Percentiles rank a stretch among this genome's conserved stretches.
phyloP scores from a whole-genome alignment of 2,888 invertebrate genomes.

The Neoitamus cyanurus region DNA sequence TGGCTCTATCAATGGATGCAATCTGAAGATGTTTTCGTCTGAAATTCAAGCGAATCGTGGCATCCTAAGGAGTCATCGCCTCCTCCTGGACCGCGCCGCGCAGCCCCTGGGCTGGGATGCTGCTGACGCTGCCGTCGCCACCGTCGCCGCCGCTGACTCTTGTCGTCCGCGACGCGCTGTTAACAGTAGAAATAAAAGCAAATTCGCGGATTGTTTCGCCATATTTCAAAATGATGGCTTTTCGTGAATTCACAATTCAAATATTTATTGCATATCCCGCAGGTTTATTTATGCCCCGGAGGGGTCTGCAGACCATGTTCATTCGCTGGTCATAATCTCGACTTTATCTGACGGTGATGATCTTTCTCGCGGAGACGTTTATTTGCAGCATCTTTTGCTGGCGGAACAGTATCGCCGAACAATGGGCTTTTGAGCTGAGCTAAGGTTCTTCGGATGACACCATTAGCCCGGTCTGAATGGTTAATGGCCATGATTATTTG shows the following conservation, averaged over 20 bases:
- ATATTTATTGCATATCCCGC: conserved; percentile 45
- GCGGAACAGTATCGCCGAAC: background rate
- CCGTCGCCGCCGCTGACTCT: background rate
- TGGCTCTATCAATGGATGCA: conserved; percentile 34
- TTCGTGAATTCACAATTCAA: conserved; percentile 46
- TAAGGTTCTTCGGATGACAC: background rate
- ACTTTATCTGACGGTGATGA: conserved; percentile 11
- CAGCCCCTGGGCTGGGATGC: background rate
- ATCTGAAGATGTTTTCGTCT: conserved; percentile 32
- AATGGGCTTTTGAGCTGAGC: background rate
- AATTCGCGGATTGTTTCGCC: conserved; percentile 39
- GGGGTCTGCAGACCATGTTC: background rate
- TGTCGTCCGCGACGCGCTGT: conserved; percentile 8
- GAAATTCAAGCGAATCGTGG: conserved; percentile 28
- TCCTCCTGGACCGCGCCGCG: background rate
- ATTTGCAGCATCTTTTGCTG: background rate
- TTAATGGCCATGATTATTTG: background rate
- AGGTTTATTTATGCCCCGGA: conserved; percentile 40
- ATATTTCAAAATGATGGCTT: conserved; percentile 47
- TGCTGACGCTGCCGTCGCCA: background rate
- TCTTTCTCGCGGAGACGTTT: conserved; percentile 13
- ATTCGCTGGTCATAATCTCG: conserved; percentile 32
- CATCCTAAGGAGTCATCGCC: conserved; percentile 13
- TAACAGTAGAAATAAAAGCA: conserved; percentile 38
- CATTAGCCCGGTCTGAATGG: background rate